These are phyloP conservation scores for Marmota flaviventris DNA, from an alignment of 2,113 vertebrate species.

Conservation along the genomic window DNA sequence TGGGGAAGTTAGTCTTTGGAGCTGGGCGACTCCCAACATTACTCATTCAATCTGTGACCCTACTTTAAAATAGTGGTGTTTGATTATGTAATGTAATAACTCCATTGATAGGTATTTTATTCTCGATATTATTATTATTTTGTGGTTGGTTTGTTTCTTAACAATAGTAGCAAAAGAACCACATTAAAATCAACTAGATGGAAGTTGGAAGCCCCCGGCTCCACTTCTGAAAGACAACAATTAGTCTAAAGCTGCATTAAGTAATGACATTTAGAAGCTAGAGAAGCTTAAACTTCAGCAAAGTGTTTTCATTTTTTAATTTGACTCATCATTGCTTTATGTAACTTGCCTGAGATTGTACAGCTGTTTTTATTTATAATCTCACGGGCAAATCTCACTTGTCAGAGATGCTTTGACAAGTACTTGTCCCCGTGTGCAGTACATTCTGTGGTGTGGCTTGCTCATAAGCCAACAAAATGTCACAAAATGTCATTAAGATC, in stretches of 20 bases:
- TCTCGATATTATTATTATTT: no score
- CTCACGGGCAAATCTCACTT: slow-evolving; percentile 76
- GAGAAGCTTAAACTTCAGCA: slow-evolving; percentile 48
- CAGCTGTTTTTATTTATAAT: slow-evolving; percentile 82
- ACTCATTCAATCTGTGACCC: no score
- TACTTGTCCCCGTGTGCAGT: slow-evolving; percentile 67
- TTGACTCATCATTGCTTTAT: slow-evolving; percentile 48
- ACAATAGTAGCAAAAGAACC: not conserved
- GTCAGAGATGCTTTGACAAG: slow-evolving; percentile 78
- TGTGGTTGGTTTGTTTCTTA: not conserved
- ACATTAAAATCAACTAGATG: not conserved
- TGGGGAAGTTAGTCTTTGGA: no score
- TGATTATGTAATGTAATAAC: no score
- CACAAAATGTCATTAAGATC: slow-evolving; percentile 63
- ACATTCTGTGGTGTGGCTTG: slow-evolving; percentile 66
- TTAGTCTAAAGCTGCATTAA: slow-evolving; percentile 21
- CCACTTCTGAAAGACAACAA: not conserved
- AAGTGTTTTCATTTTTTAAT: slow-evolving; percentile 67
- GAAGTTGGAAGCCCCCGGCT: not conserved
- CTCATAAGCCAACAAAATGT: slow-evolving; percentile 75
- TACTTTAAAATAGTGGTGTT: no score
- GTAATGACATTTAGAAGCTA: slow-evolving; percentile 47
- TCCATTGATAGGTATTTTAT: no score
- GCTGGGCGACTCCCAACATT: no score
- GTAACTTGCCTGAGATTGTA: slow-evolving; percentile 60